Base-by-base conservation (phyloP, 2,888 invertebrate species). In the Polymixis flavicincta region DNA sequence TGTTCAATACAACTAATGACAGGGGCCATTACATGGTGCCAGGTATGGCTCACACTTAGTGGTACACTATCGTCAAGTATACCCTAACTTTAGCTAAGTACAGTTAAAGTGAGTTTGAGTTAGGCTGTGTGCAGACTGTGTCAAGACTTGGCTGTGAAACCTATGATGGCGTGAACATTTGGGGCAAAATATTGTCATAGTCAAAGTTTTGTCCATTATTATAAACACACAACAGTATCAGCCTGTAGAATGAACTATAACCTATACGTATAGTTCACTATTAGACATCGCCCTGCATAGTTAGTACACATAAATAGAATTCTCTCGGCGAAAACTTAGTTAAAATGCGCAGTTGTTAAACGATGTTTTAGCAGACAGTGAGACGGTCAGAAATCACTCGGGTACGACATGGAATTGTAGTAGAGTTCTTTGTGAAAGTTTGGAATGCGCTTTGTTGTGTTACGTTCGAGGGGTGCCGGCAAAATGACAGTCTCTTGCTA, bases 1-100 rank as follows among this genome's bases (percentile, higher is more conserved):
- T 37, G 50, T 64, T 73, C 32, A 42, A 76, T 81, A 82, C 67
- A 71, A 48, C 59, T 82, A 72, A 80, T 78, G 55, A 55, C 66
- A 78, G 54, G n/a, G 8, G 3, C 59, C 70, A 78, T 78, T 74
- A 74, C 22, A 42, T 9, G 60, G 37, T 71, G 52, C 48, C 70
- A 69, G 61, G 63, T 64, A 60, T 76, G 54, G 73, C 52, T 83
- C 68, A 76, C 54, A 63, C 64, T 66, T 59, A 52, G 71, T n/a
- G 22, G 50, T 63, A 9, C 76, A 54, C 52, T 80, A 50, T 57
- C 61, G n/a, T 45, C 60, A 76, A 54, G 45, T 59, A 45, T 50
- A 50, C 42, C 45, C 28, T 67, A 75, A 72, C 57, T 66, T 80
- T 67, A 50, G 11, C 22, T 67, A 72, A 55, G 55, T 68, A 37